phyloP scores from a whole-genome alignment of 2,888 invertebrate species.

The Nasonia oneida region DNA sequence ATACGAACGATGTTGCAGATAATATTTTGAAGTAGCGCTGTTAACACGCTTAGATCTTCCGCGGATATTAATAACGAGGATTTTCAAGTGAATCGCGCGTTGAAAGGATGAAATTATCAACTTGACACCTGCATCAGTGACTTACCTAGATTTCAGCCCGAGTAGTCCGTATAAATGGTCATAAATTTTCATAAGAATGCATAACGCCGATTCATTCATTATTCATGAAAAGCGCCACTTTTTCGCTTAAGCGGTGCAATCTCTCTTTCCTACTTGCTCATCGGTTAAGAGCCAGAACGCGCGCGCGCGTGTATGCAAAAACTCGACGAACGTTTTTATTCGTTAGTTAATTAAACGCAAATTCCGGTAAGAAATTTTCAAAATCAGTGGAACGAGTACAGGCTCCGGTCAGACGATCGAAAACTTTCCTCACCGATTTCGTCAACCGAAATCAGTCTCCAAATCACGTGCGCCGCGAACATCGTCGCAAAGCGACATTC shows the following conservation, averaged over 20 bases:
- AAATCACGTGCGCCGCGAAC: neutral
- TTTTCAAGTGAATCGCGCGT: neutral
- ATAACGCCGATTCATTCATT: conserved; percentile 26
- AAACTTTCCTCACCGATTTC: neutral
- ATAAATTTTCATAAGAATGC: conserved; percentile 22
- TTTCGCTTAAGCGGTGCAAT: conserved; percentile 28
- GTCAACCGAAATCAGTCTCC: neutral
- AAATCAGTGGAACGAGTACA: neutral
- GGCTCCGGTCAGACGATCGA: neutral
- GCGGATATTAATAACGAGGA: neutral
- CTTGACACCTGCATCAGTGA: neutral
- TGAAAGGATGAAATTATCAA: neutral
- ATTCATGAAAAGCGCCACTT: conserved; percentile 39
- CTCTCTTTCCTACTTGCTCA: conserved; percentile 47
- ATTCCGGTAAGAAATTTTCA: no score
- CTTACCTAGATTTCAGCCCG: neutral
- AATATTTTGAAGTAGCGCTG: neutral
- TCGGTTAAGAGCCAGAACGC: neutral
- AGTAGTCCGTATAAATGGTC: neutral
- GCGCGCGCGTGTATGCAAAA: neutral
- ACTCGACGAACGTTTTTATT: neutral
- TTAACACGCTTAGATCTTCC: neutral
- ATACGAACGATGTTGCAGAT: neutral
- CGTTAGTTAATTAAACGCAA: neutral
- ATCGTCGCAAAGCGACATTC: neutral